These are phyloP conservation scores for Actinia tenebrosa DNA, from an alignment of 64 coral and sea anemone species.

Conservation along the genomic window DNA sequence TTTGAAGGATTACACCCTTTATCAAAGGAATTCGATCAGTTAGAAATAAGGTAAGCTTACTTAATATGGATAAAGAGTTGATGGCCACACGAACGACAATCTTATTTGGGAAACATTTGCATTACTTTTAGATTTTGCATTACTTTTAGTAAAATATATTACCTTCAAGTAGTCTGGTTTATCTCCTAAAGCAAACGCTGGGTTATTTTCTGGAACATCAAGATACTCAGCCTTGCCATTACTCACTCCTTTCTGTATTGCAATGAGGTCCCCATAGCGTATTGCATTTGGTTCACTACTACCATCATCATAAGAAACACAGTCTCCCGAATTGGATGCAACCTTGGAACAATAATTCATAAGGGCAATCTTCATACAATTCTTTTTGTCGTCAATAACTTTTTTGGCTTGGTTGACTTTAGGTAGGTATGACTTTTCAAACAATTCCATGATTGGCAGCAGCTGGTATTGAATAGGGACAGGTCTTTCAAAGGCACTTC, in stretches of 20 bases:
- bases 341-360: background rate
- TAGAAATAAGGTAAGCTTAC: too few species aligned
- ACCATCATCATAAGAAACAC: background rate
- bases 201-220: background rate
- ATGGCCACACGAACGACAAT: too few species aligned
- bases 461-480: background rate
- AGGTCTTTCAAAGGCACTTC: background rate
- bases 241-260: background rate
- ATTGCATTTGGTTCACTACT: background rate
- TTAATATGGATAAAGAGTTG: too few species aligned
- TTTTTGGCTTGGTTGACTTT: background rate
- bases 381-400: background rate
- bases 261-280: background rate
- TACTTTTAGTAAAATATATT: background rate
- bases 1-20: too few species aligned
- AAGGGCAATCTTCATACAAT: background rate
- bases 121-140: too few species aligned
- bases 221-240: background rate
- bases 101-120: too few species aligned
- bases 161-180: background rate
- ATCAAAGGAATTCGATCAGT: too few species aligned
- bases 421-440: background rate
- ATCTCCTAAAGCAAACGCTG: background rate
- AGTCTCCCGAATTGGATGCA: background rate
- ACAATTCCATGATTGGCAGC: background rate